These are phyloP conservation scores for Drosophila pseudotalamancana DNA, from an alignment of 2,888 invertebrate genomes.

Conservation along the genomic window DNA sequence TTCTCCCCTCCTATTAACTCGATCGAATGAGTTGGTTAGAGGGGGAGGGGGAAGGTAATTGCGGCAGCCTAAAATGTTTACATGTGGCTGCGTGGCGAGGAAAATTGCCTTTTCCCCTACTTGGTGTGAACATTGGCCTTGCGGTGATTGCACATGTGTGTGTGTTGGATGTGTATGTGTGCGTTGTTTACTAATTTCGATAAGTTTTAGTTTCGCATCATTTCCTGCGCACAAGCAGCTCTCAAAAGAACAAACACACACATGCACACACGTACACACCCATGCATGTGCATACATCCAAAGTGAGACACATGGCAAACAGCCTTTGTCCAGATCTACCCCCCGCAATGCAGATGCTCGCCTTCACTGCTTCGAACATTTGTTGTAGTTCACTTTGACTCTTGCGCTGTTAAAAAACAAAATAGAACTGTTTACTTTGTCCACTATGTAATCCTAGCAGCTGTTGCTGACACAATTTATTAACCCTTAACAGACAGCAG, in stretches of 20 bases:
- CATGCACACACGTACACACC: conserved; percentile 20
- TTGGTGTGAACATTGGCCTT: conserved; percentile 70
- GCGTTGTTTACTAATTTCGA: conserved; percentile 68
- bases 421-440: conserved; percentile 47
- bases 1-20: conserved; percentile 44
- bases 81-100: conserved; percentile 59
- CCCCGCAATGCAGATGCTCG: conserved; percentile 69
- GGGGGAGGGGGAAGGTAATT: background rate
- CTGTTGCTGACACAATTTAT: conserved; percentile 49
- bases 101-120: conserved; percentile 65
- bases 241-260: conserved; percentile 41
- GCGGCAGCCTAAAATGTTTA: conserved; percentile 61
- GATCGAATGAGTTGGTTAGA: background rate
- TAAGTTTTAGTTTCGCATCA: conserved; percentile 66
- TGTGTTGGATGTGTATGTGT: conserved; percentile 19
- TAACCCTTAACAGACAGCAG: conserved; percentile 28
- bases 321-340: conserved; percentile 48
- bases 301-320: conserved; percentile 51
- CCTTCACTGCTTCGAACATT: conserved; percentile 13
- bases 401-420: conserved; percentile 14
- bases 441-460: conserved; percentile 42
- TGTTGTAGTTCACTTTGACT: conserved; percentile 7
- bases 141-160: conserved; percentile 23
- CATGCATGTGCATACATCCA: conserved; percentile 16
- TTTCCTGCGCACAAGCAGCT: conserved; percentile 67